Percentiles rank a stretch among this genome's conserved stretches.
Conservation (phyloP, 2,888 invertebrate genomes). For the Andrena marginata region DNA sequence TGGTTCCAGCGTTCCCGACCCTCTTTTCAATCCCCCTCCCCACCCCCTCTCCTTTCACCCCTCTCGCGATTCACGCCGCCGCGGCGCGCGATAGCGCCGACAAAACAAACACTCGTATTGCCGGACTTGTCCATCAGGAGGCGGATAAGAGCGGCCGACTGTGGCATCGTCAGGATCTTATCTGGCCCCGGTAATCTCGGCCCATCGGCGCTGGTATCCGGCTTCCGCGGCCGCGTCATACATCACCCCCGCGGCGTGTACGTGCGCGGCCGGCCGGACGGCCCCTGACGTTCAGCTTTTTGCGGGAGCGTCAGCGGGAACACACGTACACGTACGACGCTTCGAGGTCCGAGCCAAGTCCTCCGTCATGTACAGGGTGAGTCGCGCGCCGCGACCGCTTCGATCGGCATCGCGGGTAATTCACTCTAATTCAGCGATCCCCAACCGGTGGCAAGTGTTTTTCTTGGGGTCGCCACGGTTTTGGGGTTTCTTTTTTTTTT, state of each 20-base stretch:
- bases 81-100: slow-evolving; percentile 16
- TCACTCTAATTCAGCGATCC: too few species aligned
- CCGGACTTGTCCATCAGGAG: slow-evolving; percentile 54
- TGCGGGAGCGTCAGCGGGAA: slow-evolving; percentile 54
- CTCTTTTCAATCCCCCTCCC: slow-evolving; percentile 24
- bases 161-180: slow-evolving; percentile 71
- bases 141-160: slow-evolving; percentile 54
- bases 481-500: too few species aligned
- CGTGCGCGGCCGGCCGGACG: slow-evolving; percentile 9
- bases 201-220: slow-evolving; percentile 44
- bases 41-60: not conserved
- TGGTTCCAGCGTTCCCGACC: not conserved
- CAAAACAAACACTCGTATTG: slow-evolving; percentile 52
- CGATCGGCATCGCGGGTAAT: too few species aligned
- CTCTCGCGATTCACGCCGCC: slow-evolving; percentile 30
- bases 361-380: too few species aligned
- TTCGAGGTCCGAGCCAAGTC: too few species aligned
- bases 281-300: slow-evolving; percentile 59
- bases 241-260: slow-evolving; percentile 52
- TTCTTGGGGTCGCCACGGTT: too few species aligned
- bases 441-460: too few species aligned
- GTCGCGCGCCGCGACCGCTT: too few species aligned
- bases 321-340: slow-evolving; percentile 30
- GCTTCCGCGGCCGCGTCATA: slow-evolving; percentile 55
- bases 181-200: slow-evolving; percentile 65